Conservation (phyloP, 2,888 invertebrate species). For the Endomychus coccineus region DNA sequence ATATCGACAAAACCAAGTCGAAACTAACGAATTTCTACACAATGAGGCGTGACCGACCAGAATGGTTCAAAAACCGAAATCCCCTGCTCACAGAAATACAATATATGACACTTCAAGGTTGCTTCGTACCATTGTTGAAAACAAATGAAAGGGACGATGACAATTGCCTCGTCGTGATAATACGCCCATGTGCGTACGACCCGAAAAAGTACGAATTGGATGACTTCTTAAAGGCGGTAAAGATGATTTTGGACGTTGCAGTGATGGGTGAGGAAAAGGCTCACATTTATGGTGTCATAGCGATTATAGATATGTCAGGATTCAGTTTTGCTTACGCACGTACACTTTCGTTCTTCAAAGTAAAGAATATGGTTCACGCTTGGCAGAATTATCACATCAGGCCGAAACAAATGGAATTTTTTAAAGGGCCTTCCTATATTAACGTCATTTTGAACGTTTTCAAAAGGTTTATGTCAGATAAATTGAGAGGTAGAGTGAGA, state of each 20-base stretch:
- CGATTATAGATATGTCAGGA: conserved; percentile 55
- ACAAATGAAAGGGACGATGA: conserved; percentile 34
- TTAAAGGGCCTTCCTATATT: conserved; percentile 60
- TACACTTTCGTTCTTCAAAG: conserved; percentile 43
- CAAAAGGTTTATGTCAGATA: conserved; percentile 55
- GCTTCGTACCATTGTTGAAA: conserved; percentile 51
- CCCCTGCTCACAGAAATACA: conserved; percentile 51
- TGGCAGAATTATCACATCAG: conserved; percentile 67
- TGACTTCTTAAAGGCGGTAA: conserved; percentile 55
- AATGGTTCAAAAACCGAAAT: conserved; percentile 57
- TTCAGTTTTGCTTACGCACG: conserved; percentile 51
- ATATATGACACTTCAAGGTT: conserved; percentile 50
- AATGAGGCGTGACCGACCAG: conserved; percentile 48
- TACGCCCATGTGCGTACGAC: conserved; percentile 52
- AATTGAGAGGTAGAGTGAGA: conserved; percentile 49
- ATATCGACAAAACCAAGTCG: conserved; percentile 49
- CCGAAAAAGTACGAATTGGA: conserved; percentile 50
- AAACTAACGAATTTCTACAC: conserved; percentile 53
- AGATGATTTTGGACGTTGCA: conserved; percentile 56
- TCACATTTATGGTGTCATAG: conserved; percentile 49
- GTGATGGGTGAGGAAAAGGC: conserved; percentile 43
- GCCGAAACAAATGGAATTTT: conserved; percentile 58
- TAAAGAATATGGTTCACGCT: conserved; percentile 49
- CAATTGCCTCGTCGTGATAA: conserved; percentile 51
- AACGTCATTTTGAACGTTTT: conserved; percentile 60